Evolutionary conservation across 2,888 invertebrate species (phyloP), one percentile per base, ranked within the genome.

Genomic region (Sphaerophoria rueppellii): DNA sequence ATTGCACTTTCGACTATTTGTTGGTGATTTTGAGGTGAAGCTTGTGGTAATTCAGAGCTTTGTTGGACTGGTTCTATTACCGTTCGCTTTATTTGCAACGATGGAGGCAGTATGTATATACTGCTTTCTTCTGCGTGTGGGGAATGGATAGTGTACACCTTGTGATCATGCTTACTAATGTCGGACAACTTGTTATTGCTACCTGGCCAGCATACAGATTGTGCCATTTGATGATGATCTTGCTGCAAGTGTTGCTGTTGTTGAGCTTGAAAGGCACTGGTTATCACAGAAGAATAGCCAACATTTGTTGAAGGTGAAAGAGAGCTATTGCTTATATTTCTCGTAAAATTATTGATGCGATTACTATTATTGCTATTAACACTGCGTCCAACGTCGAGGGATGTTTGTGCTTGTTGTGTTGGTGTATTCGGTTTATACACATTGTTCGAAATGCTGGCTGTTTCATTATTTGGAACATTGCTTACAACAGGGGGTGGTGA

Each of bases 201-300:
- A 60, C 67, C 50, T 6, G 74, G 32, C 85, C 85, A 85, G 63
- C 85, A 76, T 63, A 52, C 76, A 60, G 85, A n/a, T 12, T 81
- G 72, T 73, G 76, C 81, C 43, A 69, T 69, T 63, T 69, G 76
- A n/a, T 80, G 71, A 37, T 61, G 75, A 48, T 57, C 89, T 82
- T 82, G 91, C 87, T 74, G 88, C 76, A 67, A 91, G 87, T 82
- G 89, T 88, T 72, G 93, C 88, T 93, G 93, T 87, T 91, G 93
- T 88, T 90, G 91, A 90, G 57, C 81, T 70, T 85, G 81, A 61
- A 87, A 90, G 88, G 96, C 95, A 89, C 96, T 93, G 52, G 96
- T 96, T 89, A 97, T 97, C 82, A 97, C 96, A 87, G 96, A 96
- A 67, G 96, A 95, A 91, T 97, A 96, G 75, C 95, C 96, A 82